Evolutionary conservation across 2,113 vertebrate species (phyloP).

Genomic region (Mola mola): DNA sequence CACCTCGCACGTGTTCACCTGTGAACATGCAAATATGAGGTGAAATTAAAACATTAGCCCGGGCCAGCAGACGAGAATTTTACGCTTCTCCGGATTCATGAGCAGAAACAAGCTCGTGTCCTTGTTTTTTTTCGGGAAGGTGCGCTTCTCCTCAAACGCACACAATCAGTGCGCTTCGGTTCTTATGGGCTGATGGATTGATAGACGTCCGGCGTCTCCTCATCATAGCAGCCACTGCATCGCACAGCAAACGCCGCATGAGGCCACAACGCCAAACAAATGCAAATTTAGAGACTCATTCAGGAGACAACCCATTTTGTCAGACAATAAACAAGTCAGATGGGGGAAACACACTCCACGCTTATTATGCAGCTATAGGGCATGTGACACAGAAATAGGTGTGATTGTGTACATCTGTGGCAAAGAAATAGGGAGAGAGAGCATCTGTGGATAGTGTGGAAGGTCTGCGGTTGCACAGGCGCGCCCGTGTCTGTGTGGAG

Average conservation of each 20-base stretch:
- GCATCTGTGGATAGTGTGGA: conserved; percentile 77
- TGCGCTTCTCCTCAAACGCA: background rate
- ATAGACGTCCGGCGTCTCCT: background rate
- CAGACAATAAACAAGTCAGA: conserved; percentile 55
- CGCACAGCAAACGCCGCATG: conserved; percentile 23
- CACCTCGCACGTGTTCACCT: conserved; percentile 48
- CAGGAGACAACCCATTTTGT: conserved; percentile 34
- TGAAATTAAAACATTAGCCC: conserved; percentile 20
- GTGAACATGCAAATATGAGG: conserved; percentile 31
- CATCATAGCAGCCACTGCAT: background rate
- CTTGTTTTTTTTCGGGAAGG: background rate
- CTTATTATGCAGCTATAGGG: conserved; percentile 55
- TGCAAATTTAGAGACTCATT: conserved; percentile 44
- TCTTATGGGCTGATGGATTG: background rate
- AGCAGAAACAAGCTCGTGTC: too few species aligned
- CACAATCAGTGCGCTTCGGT: background rate
- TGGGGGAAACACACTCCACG: conserved; percentile 18
- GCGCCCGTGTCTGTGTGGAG: conserved; percentile 38
- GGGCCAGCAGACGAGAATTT: background rate
- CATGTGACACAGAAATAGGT: conserved; percentile 74
- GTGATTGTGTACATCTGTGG: conserved; percentile 78
- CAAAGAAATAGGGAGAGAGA: conserved; percentile 40
- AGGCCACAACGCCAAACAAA: conserved; percentile 4
- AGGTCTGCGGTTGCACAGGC: conserved; percentile 67
- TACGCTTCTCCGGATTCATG: background rate